Evolutionary conservation across 2,888 invertebrate species (phyloP).

Genomic region (Ferrisia virgata): DNA sequence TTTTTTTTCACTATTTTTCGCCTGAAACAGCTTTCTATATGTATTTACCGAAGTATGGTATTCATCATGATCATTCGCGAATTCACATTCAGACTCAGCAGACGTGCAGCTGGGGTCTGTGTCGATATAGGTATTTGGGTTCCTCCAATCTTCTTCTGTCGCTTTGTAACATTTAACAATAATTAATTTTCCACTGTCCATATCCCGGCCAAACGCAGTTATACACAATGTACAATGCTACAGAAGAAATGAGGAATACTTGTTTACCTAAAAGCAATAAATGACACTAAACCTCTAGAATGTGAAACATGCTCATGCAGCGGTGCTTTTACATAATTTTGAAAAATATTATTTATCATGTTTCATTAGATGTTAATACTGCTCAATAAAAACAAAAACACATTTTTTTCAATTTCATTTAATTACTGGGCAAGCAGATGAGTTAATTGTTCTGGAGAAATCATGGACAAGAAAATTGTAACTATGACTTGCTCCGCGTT

Average conservation of each 20-base stretch:
- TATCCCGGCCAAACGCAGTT: neutral
- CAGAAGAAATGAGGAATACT: neutral
- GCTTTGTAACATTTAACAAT: neutral
- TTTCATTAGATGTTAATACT: no score
- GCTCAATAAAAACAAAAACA: no score
- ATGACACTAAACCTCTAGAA: neutral
- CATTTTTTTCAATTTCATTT: no score
- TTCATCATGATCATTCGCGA: neutral
- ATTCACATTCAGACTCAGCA: neutral
- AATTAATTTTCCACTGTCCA: neutral
- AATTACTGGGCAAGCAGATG: no score
- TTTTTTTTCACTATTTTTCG: neutral
- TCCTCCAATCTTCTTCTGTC: slow-evolving; percentile 7
- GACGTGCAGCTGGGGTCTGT: neutral
- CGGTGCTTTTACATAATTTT: no score
- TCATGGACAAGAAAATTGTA: no score
- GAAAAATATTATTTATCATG: no score
- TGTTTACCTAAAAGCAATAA: neutral
- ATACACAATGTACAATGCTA: neutral
- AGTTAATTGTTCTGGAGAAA: no score
- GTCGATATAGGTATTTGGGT: neutral
- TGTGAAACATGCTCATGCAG: neutral
- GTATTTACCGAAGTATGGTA: neutral
- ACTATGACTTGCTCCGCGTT: no score
- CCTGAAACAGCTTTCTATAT: neutral